Conservation (phyloP, 2,888 invertebrate genomes). For the Drosophila austrosaltans region DNA sequence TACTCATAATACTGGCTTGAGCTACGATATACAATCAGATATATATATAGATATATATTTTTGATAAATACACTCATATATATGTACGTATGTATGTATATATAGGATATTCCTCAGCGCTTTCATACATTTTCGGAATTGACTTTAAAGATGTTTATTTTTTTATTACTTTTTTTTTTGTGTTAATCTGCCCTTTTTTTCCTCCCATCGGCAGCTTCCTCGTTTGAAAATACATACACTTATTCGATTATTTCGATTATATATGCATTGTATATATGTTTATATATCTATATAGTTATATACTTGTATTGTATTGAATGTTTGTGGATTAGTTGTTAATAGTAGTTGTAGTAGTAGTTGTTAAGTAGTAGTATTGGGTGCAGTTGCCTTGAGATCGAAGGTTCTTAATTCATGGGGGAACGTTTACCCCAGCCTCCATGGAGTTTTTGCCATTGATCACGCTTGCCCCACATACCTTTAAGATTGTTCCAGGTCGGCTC, state of each 20-base stretch:
- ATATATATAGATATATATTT: constrained; percentile 20
- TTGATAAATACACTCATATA: constrained; percentile 18
- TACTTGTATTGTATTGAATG: constrained; percentile 10
- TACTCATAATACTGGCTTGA: constrained; percentile 52
- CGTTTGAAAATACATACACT: constrained; percentile 9
- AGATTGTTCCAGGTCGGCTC: constrained; percentile 92
- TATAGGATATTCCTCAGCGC: constrained; percentile 50
- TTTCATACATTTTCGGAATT: constrained; percentile 80
- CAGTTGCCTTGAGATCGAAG: constrained; percentile 2
- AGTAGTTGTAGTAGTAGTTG: not conserved
- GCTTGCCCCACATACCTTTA: constrained; percentile 92
- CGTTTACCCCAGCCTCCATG: constrained; percentile 84
- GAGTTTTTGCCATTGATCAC: constrained; percentile 84
- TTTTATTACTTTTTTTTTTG: no score
- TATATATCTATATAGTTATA: constrained; percentile 1
- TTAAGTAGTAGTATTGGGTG: constrained; percentile 3
- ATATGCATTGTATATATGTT: not conserved
- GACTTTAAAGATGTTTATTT: constrained; percentile 27
- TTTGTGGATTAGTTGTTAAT: constrained; percentile 11
- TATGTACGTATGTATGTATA: constrained; percentile 14
- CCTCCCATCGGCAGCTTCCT: not conserved
- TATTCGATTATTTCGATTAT: not conserved
- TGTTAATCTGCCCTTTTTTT: constrained; percentile 1
- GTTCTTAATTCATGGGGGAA: constrained; percentile 58
- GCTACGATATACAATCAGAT: constrained; percentile 28